A percentile compares a stretch with the other conserved stretches of the same genome.
Evolutionary conservation across 2,797 vertebrate species (phyloP).

Genomic region (Harpagifer antarcticus): DNA sequence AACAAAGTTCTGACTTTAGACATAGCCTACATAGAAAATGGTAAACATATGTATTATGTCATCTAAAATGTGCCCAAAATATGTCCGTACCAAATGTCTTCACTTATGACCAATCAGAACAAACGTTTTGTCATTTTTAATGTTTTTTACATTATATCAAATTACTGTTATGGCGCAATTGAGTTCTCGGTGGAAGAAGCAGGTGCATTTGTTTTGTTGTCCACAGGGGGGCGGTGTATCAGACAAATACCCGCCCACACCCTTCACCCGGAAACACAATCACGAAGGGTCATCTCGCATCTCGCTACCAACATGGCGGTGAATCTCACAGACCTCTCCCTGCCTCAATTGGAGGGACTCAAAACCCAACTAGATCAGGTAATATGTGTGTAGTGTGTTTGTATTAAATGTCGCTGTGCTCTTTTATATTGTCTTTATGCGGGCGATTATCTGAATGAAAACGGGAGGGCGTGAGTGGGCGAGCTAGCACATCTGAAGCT

Average conservation of each 20-base stretch:
- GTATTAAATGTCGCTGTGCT: fast-evolving
- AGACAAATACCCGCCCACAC: neutral
- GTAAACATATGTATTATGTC: too few species aligned
- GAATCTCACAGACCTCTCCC: slow-evolving; percentile 90
- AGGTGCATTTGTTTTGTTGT: neutral
- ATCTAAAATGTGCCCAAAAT: too few species aligned
- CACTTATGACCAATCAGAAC: too few species aligned
- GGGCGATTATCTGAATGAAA: neutral
- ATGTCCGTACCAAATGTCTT: too few species aligned
- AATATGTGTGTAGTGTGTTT: fast-evolving
- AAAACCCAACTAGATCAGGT: slow-evolving; percentile 95
- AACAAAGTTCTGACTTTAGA: too few species aligned
- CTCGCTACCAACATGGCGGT: slow-evolving; percentile 86
- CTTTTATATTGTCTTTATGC: fast-evolving
- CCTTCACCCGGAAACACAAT: slow-evolving; percentile 58
- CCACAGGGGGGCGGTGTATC: slow-evolving; percentile 32
- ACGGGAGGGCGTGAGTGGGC: neutral
- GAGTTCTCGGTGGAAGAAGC: too few species aligned
- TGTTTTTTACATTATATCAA: too few species aligned
- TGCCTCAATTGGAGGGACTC: slow-evolving; percentile 92
- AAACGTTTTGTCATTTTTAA: too few species aligned
- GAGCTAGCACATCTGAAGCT: slow-evolving; percentile 30
- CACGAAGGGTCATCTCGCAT: neutral
- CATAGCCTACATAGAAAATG: too few species aligned
- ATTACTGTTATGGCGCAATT: too few species aligned